Evolutionary conservation across 1,140 invertebrate species (phyloP).

Genomic region (Chrysoperla carnea): DNA sequence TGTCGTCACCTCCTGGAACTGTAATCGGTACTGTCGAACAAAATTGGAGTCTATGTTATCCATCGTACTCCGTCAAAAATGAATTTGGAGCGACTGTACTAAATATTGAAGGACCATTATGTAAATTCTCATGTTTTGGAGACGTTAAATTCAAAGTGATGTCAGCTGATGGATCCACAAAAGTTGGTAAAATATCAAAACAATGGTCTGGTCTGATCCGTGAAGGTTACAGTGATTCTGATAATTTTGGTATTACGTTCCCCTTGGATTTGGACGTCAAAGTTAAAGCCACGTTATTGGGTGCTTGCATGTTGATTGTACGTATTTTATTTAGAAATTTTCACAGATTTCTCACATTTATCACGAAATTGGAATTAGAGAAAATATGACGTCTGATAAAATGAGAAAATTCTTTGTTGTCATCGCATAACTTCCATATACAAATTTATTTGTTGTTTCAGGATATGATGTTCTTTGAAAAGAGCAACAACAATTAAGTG

Average conservation of each 20-base stretch:
- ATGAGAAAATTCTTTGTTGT: background rate
- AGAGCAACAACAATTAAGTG: slow-evolving; percentile 4
- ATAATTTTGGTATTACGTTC: slow-evolving; percentile 40
- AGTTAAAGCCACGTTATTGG: slow-evolving; percentile 39
- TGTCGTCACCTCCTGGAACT: slow-evolving; percentile 49
- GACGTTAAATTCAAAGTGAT: slow-evolving; percentile 53
- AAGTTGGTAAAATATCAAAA: slow-evolving; percentile 38
- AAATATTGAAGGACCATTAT: slow-evolving; percentile 68
- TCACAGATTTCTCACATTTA: too few relatives aligned
- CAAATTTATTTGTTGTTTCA: slow-evolving; percentile 8
- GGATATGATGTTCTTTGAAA: slow-evolving; percentile 20
- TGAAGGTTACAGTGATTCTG: slow-evolving; percentile 39
- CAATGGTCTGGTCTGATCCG: slow-evolving; percentile 35
- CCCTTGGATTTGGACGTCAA: slow-evolving; percentile 38
- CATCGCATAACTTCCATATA: background rate
- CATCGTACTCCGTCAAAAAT: slow-evolving; percentile 65
- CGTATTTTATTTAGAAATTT: slow-evolving; percentile 7
- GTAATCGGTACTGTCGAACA: slow-evolving; percentile 64
- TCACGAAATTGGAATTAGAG: background rate
- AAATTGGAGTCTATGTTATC: slow-evolving; percentile 66
- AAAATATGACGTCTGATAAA: background rate
- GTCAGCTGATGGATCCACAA: slow-evolving; percentile 24
- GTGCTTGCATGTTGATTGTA: slow-evolving; percentile 24
- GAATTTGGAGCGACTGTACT: slow-evolving; percentile 56
- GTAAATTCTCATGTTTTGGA: slow-evolving; percentile 61